Evolutionary conservation across 2,888 invertebrate genomes (phyloP), one percentile per base, ranked within the genome.

Genomic region (Invenusta paracnida): DNA sequence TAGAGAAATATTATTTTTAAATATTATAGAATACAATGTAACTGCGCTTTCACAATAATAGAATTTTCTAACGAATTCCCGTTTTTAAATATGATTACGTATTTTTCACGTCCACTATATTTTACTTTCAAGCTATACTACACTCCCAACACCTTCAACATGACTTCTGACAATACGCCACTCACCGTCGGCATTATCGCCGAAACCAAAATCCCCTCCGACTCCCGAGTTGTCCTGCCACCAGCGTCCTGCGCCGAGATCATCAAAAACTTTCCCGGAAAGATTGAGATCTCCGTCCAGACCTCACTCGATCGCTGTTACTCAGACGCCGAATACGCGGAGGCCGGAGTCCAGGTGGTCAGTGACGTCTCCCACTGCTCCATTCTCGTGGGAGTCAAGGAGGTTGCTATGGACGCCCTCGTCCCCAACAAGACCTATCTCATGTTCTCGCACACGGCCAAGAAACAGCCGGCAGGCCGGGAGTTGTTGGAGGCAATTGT

Each of bases 401-500:
- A 96, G 91, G 94, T 94, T 0, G 96, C 90, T 0, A 93, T 96
- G 5, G 97, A 97, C 90, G 94, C 95, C 67, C 93, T 98, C 13
- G 94, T 97, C 86, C 96, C 97, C 0, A 94, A 96, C 89, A 97
- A 96, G 92, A 97, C 97, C 0, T 98, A 97, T 90, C 96, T 96
- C 89, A 95, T 97, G 91, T 98, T 98, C 91, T 97, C 97, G 0
- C 98, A 98, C 90, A 98, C 97, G 0, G 98, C 98, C 88, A 98
- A 98, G 92, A 97, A 96, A 0, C 97, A 98, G 91, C 96, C 96
- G 90, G 94, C 94, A 30, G 98, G 98, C 90, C 97, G 98, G 97
- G 94, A 96, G 0, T 93, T 98, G 89, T 91, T 98, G 88, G 97
- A 97, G 90, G 95, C 96, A 0, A 94, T 97, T 88, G 91, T 97